Evolutionary conservation across 1,140 invertebrate genomes (phyloP).

Genomic region (Anastatus disparis): DNA sequence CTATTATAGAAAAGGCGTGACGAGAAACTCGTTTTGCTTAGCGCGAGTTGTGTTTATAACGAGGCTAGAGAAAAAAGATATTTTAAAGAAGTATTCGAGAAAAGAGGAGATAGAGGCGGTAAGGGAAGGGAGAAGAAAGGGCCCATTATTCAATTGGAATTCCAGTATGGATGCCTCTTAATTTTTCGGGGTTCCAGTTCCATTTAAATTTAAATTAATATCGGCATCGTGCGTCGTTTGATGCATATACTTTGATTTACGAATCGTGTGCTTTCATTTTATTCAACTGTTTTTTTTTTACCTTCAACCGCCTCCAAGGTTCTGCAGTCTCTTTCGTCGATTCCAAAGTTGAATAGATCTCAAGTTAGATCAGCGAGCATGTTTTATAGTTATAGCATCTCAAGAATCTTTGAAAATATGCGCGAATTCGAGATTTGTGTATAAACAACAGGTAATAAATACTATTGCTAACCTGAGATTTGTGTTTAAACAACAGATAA

Average conservation of each 20-base stretch:
- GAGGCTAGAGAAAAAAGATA: too few relatives aligned
- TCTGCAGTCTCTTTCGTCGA: constrained; percentile 21
- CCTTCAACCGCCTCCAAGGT: constrained; percentile 4
- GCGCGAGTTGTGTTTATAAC: too few relatives aligned
- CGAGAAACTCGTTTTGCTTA: constrained; percentile 20
- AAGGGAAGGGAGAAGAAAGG: background rate
- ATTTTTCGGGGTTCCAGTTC: constrained; percentile 52
- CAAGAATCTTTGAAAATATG: too few relatives aligned
- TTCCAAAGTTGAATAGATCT: constrained; percentile 22
- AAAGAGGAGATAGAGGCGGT: background rate
- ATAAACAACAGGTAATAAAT: too few relatives aligned
- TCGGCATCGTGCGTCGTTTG: constrained; percentile 1
- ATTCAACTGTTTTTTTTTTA: too few relatives aligned
- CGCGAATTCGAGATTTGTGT: too few relatives aligned
- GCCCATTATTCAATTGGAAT: constrained; percentile 47
- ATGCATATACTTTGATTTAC: constrained; percentile 45
- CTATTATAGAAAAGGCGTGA: constrained; percentile 22
- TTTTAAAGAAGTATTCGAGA: too few relatives aligned
- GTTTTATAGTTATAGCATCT: too few relatives aligned
- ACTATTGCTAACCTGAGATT: too few relatives aligned
- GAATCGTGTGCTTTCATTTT: background rate
- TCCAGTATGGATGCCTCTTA: constrained; percentile 46
- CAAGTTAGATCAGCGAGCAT: too few relatives aligned
- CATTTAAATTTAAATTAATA: constrained; percentile 54
- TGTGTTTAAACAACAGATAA: too few relatives aligned